phyloP scores from a whole-genome alignment of 2,797 vertebrate genomes.

The Chromis chromis region DNA sequence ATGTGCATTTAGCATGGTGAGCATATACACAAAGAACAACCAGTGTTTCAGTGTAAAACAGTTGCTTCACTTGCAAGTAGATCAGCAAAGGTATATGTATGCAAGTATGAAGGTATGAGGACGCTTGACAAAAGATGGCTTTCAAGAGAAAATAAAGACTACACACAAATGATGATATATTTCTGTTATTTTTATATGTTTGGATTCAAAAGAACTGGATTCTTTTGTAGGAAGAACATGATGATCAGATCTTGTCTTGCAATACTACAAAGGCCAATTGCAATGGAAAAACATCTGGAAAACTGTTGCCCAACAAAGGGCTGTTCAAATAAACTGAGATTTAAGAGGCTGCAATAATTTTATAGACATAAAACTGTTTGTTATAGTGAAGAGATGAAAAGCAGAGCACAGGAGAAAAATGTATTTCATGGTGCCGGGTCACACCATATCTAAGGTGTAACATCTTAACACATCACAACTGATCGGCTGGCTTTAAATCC shows the following conservation, averaged over 20 bases:
- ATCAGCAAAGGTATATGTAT: neutral
- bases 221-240: neutral
- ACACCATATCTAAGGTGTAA: slow-evolving; percentile 65
- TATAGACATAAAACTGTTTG: slow-evolving; percentile 42
- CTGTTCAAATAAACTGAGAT: slow-evolving; percentile 38
- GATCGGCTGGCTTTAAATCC: slow-evolving; percentile 65
- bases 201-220: neutral
- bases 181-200: neutral
- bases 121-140: neutral
- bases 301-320: slow-evolving; percentile 23
- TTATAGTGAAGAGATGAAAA: slow-evolving; percentile 42
- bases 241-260: neutral
- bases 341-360: slow-evolving; percentile 32
- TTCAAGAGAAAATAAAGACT: no score
- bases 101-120: neutral
- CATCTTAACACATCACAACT: slow-evolving; percentile 72
- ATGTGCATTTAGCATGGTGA: slow-evolving; percentile 14
- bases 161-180: neutral
- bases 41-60: neutral
- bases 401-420: slow-evolving; percentile 35
- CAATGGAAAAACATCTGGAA: slow-evolving; percentile 50
- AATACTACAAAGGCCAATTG: slow-evolving; percentile 24
- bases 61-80: neutral
- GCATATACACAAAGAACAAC: neutral
- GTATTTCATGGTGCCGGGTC: slow-evolving; percentile 56